Evolutionary conservation across 2,888 invertebrate species (phyloP).

Genomic region (Protodeltote pygarga): DNA sequence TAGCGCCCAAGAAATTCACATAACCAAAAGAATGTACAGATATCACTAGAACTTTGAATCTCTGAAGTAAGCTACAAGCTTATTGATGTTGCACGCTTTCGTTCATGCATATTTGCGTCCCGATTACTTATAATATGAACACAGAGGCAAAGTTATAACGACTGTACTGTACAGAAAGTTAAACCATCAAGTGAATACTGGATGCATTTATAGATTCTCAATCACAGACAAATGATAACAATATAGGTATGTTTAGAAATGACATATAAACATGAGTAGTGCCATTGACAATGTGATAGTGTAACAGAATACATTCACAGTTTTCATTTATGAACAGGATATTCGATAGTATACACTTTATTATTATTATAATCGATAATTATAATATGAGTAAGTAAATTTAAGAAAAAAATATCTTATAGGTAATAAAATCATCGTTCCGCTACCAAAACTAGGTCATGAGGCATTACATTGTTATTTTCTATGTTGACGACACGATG

Average conservation of each 20-base stretch:
- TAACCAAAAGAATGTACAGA: conserved; percentile 22
- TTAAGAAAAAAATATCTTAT: too few species aligned
- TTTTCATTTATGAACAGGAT: conserved; percentile 14
- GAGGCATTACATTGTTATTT: conserved; percentile 15
- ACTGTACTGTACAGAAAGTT: too few species aligned
- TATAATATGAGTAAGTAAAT: too few species aligned
- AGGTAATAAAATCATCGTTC: conserved; percentile 28
- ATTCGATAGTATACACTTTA: conserved; percentile 28
- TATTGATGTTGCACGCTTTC: too few species aligned
- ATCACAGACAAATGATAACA: conserved; percentile 24
- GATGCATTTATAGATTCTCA: conserved; percentile 28
- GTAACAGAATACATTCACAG: conserved; percentile 28
- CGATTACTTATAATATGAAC: too few species aligned
- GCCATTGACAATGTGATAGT: conserved; percentile 33
- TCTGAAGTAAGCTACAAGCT: too few species aligned
- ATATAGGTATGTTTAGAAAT: conserved; percentile 17
- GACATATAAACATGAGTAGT: conserved; percentile 37
- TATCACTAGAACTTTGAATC: too few species aligned
- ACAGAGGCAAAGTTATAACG: too few species aligned
- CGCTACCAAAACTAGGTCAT: conserved; percentile 41
- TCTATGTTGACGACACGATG: conserved; percentile 11
- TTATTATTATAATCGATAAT: too few species aligned
- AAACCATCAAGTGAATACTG: conserved; percentile 16
- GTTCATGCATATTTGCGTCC: too few species aligned
- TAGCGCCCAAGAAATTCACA: conserved; percentile 39